phyloP scores from a whole-genome alignment of 2,888 invertebrate species.

The Pachycephus smyrnensis region DNA sequence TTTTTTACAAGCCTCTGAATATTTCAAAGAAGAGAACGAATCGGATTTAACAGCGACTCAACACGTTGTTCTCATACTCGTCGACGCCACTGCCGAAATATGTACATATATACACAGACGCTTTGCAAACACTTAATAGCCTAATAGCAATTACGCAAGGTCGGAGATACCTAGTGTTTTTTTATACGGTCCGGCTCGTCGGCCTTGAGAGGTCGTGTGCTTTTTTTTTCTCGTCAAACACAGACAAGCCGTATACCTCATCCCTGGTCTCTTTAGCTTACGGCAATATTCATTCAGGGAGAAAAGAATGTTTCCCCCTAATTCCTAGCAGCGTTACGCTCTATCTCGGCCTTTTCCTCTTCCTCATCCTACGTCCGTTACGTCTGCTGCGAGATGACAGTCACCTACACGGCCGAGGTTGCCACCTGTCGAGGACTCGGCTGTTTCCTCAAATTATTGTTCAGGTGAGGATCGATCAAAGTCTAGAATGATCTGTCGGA shows the following conservation, averaged over 20 bases:
- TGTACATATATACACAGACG: not conserved
- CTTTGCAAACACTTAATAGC: not conserved
- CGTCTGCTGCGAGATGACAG: constrained; percentile 74
- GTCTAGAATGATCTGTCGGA: not conserved
- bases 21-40: not conserved
- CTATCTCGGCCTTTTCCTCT: not conserved
- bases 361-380: not conserved
- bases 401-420: constrained; percentile 87
- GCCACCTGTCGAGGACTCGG: constrained; percentile 89
- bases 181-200: not conserved
- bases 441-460: constrained; percentile 86
- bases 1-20: not conserved
- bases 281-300: not conserved
- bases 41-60: not conserved
- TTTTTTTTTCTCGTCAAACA: not conserved
- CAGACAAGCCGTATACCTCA: not conserved
- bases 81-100: not conserved
- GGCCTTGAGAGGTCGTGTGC: not conserved
- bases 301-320: not conserved
- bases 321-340: not conserved
- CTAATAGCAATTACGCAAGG: not conserved
- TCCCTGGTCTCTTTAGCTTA: not conserved
- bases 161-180: not conserved
- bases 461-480: constrained; percentile 72
- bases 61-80: not conserved